Percentiles rank a stretch among this genome's conserved stretches.
Evolutionary conservation across 2,888 invertebrate genomes (phyloP).

Genomic region (Coronaproctus castanopsis): DNA sequence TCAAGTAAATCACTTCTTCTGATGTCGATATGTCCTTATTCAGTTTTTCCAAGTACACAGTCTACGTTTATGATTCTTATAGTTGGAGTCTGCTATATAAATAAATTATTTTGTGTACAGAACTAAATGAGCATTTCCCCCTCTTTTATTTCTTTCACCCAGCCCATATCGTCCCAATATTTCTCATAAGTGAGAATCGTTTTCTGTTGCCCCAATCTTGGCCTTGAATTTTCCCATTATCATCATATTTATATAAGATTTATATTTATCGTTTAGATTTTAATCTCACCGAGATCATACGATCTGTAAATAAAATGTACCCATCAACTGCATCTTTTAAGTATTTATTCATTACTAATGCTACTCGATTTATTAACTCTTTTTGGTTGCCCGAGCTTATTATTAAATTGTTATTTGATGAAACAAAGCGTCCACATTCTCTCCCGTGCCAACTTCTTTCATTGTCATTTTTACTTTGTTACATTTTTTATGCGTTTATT

Average conservation of each 20-base stretch:
- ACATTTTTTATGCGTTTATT: not conserved
- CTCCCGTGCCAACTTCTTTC: not conserved
- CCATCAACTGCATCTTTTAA: not conserved
- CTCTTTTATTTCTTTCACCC: not conserved
- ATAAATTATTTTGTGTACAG: not conserved
- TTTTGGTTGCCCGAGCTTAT: not conserved
- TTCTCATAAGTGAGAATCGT: too few relatives aligned
- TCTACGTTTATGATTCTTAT: not conserved
- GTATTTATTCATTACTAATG: not conserved
- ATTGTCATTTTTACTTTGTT: not conserved
- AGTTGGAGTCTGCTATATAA: not conserved
- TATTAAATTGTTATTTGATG: not conserved
- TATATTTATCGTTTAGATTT: not conserved
- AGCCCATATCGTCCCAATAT: too few relatives aligned
- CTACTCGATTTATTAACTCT: not conserved
- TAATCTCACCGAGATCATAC: not conserved
- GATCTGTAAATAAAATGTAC: not conserved
- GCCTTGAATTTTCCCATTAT: too few relatives aligned
- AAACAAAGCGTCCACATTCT: not conserved
- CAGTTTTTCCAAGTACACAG: not conserved
- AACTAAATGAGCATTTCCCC: not conserved
- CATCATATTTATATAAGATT: not conserved
- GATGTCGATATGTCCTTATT: too few relatives aligned
- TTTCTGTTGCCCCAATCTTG: too few relatives aligned
- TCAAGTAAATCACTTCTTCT: too few relatives aligned